Evolutionary conservation across 2,888 invertebrate species (phyloP).

Genomic region (Andricus curvator): DNA sequence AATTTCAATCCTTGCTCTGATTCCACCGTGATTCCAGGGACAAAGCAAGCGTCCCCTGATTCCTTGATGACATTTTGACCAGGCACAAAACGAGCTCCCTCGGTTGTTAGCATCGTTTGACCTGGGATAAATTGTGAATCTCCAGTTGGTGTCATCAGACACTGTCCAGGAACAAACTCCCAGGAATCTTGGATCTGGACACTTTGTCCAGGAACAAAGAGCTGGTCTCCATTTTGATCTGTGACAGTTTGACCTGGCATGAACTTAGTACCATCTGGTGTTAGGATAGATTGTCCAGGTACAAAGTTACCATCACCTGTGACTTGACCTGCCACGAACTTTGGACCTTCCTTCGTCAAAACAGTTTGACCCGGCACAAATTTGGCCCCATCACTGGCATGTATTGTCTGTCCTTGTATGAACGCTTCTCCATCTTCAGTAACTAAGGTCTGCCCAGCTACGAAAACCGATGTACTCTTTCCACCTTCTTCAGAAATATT

Average conservation of each 20-base stretch:
- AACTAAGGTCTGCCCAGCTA: slow-evolving; percentile 85
- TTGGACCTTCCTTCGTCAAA: slow-evolving; percentile 82
- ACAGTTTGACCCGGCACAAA: slow-evolving; percentile 84
- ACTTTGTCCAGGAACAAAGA: slow-evolving; percentile 84
- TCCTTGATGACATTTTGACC: slow-evolving; percentile 82
- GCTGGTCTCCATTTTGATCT: slow-evolving; percentile 81
- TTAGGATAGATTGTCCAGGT: slow-evolving; percentile 73
- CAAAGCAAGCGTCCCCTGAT: slow-evolving; percentile 81
- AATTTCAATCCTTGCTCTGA: slow-evolving; percentile 79
- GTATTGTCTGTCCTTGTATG: slow-evolving; percentile 83
- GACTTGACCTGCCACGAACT: slow-evolving; percentile 83
- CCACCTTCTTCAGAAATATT: slow-evolving; percentile 79
- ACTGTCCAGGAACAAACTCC: slow-evolving; percentile 85
- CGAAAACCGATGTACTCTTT: slow-evolving; percentile 81
- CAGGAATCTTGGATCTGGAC: slow-evolving; percentile 80
- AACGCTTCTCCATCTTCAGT: slow-evolving; percentile 80
- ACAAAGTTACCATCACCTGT: slow-evolving; percentile 77
- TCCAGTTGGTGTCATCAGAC: slow-evolving; percentile 80
- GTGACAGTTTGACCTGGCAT: slow-evolving; percentile 83
- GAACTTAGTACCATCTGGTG: slow-evolving; percentile 79
- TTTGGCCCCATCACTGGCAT: slow-evolving; percentile 80
- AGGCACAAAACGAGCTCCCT: slow-evolving; percentile 83
- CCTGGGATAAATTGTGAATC: slow-evolving; percentile 83
- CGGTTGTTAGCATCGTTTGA: slow-evolving; percentile 82
- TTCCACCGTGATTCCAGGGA: slow-evolving; percentile 82